A percentile compares a stretch with the other conserved stretches of the same genome.
Evolutionary conservation across 2,113 vertebrate genomes (phyloP).

Genomic region (Galemys pyrenaicus): DNA sequence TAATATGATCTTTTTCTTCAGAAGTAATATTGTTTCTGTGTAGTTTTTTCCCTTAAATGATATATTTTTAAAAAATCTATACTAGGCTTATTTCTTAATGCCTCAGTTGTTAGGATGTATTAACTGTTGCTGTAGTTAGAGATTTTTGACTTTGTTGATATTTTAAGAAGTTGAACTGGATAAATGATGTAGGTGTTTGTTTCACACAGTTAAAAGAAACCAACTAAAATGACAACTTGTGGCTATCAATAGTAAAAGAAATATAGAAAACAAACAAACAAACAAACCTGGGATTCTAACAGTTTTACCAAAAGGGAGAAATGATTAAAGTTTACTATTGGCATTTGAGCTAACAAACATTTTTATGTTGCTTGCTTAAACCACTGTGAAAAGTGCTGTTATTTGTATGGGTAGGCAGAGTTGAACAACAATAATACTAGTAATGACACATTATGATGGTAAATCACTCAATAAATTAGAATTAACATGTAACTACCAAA

Average conservation of each 20-base stretch:
- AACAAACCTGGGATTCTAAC: neutral
- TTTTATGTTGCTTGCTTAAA: neutral
- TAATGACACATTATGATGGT: neutral
- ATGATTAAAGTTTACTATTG: neutral
- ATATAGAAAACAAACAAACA: neutral
- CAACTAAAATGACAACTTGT: neutral
- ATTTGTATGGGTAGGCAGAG: neutral
- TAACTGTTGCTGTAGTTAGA: neutral
- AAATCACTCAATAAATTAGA: neutral
- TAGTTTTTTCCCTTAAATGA: neutral
- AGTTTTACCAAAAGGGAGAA: neutral
- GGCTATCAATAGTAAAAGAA: neutral
- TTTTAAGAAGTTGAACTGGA: conserved; percentile 3
- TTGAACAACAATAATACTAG: neutral
- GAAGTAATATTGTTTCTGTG: neutral
- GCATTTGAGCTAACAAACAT: neutral
- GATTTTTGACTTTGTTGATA: neutral
- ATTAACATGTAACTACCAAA: neutral
- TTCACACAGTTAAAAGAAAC: neutral
- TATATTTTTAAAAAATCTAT: neutral
- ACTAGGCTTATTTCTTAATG: neutral
- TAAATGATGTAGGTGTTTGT: conserved; percentile 8
- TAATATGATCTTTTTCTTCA: neutral
- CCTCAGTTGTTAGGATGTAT: neutral
- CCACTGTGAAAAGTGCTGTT: neutral